phyloP scores from a whole-genome alignment of 2,113 vertebrate genomes.

The Lynx canadensis region DNA sequence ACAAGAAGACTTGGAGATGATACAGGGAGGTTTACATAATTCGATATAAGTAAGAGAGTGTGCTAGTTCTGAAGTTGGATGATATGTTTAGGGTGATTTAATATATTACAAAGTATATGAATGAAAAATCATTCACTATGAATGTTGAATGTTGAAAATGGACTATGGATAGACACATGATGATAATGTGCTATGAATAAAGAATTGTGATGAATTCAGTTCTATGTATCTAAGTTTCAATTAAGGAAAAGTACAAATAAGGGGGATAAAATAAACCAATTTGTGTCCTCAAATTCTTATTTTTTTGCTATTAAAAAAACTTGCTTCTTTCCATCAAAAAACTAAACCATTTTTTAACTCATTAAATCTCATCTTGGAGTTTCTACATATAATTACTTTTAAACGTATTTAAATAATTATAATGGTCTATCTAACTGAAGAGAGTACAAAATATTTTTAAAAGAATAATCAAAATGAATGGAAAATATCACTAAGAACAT shows the following conservation, averaged over 20 bases:
- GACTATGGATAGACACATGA: not conserved
- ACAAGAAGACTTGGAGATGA: not conserved
- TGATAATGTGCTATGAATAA: not conserved
- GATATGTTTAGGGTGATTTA: not conserved
- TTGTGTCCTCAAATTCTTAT: not conserved
- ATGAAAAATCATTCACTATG: not conserved
- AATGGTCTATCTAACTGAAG: not conserved
- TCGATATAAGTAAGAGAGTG: not conserved
- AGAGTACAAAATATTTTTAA: not conserved
- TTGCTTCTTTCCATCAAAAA: not conserved
- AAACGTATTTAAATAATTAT: not conserved
- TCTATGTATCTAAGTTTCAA: not conserved
- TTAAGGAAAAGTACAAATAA: not conserved
- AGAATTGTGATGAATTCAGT: not conserved
- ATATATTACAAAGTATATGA: not conserved
- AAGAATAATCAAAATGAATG: not conserved
- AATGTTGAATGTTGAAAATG: not conserved
- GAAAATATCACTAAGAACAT: not conserved
- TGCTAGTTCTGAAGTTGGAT: not conserved
- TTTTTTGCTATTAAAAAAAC: not conserved
- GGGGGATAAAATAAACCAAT: not conserved
- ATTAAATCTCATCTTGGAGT: not conserved
- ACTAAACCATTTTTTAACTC: not conserved
- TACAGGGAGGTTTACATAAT: not conserved
- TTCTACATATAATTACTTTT: not conserved